phyloP scores from a whole-genome alignment of 1,140 invertebrate species.

The Anoplophora glabripennis region DNA sequence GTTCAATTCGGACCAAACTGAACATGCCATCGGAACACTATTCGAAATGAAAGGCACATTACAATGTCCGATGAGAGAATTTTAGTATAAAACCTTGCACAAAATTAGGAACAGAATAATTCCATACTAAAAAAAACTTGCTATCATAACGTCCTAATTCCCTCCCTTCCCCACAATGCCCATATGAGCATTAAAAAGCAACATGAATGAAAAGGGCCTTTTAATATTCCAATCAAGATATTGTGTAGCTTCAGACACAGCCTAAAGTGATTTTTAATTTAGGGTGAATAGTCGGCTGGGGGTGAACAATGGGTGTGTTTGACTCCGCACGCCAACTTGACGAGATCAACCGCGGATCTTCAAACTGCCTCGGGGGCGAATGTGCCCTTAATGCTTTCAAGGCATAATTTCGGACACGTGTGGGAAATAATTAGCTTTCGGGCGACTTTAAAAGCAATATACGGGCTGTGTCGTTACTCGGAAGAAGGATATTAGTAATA shows the following conservation, averaged over 20 bases:
- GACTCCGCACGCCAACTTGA: neutral
- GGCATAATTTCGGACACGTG: neutral
- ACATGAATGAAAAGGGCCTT: neutral
- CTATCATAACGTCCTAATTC: no score
- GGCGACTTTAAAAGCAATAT: neutral
- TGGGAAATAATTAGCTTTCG: neutral
- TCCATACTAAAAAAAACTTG: no score
- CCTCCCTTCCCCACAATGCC: no score
- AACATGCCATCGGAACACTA: no score
- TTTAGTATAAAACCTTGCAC: no score
- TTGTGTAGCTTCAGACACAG: neutral
- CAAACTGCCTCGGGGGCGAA: neutral
- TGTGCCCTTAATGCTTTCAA: neutral
- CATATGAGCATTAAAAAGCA: no score
- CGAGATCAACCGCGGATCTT: neutral
- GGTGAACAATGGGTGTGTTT: conserved; percentile 9
- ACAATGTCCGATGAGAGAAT: no score
- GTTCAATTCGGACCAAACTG: no score
- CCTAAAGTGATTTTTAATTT: conserved; percentile 1
- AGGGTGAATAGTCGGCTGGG: neutral
- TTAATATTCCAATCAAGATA: conserved; percentile 10
- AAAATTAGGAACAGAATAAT: no score
- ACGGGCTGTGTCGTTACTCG: neutral
- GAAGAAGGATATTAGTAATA: no score
- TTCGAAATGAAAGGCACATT: no score